These are phyloP conservation scores for Leptodactylus fuscus DNA, from an alignment of 2,113 vertebrate species.

Conservation along the genomic window DNA sequence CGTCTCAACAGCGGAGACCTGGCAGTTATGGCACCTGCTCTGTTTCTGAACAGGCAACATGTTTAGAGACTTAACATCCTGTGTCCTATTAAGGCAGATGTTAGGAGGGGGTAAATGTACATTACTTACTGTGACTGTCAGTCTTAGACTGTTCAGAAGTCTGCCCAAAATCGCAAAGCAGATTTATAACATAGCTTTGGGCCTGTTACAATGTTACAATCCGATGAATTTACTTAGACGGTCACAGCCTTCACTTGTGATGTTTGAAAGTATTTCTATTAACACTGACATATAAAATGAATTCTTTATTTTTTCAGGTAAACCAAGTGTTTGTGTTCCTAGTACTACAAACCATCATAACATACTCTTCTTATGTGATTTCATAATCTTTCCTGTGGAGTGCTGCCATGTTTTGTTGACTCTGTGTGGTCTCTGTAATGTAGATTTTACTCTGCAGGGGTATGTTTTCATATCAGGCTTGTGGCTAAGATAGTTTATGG, in stretches of 20 bases:
- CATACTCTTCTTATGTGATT: conserved; percentile 49
- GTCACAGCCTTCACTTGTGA: neutral
- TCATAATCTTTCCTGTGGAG: conserved; percentile 57
- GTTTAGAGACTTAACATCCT: too few relatives aligned
- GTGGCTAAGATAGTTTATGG: conserved; percentile 56
- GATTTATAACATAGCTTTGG: neutral
- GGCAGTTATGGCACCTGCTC: too few relatives aligned
- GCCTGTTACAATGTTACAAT: neutral
- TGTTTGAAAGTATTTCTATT: conserved; percentile 26
- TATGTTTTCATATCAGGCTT: conserved; percentile 56
- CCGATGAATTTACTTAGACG: neutral
- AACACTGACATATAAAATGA: neutral
- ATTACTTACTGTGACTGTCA: too few relatives aligned
- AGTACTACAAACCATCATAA: conserved; percentile 44
- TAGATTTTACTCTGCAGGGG: conserved; percentile 53
- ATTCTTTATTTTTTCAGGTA: conserved; percentile 46
- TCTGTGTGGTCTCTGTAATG: conserved; percentile 60
- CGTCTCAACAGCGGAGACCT: too few relatives aligned
- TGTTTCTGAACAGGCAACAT: too few relatives aligned
- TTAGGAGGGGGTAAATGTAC: too few relatives aligned
- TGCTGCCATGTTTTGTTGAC: conserved; percentile 53
- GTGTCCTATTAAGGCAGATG: too few relatives aligned
- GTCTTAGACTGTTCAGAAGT: too few relatives aligned
- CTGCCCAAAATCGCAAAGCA: too few relatives aligned
- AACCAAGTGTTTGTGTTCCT: conserved; percentile 40